phyloP scores from a whole-genome alignment of 2,797 vertebrate genomes.

The Acrocephalus scirpaceus region DNA sequence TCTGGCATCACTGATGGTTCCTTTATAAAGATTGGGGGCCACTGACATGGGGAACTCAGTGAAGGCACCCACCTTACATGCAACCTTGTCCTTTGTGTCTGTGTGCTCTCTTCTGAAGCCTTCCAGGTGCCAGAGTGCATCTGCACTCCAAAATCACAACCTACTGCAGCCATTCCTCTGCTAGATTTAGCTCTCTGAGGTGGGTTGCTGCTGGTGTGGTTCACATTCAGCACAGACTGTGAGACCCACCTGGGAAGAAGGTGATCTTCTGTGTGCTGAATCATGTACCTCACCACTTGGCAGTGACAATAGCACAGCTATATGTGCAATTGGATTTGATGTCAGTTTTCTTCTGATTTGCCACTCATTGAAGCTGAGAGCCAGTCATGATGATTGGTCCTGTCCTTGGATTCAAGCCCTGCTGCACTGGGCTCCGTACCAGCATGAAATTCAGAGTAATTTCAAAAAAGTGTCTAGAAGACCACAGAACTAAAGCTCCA shows the following conservation, averaged over 20 bases:
- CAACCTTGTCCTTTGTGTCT: not conserved
- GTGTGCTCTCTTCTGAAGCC: not conserved
- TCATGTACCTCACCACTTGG: constrained; percentile 25
- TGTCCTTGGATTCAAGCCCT: constrained; percentile 64
- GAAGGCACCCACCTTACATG: not conserved
- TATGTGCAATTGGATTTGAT: constrained; percentile 38
- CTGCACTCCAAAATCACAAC: not conserved
- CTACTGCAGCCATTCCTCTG: not conserved
- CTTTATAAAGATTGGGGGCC: not conserved
- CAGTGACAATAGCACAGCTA: constrained; percentile 20
- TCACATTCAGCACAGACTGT: not conserved
- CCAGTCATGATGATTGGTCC: constrained; percentile 45
- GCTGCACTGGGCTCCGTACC: constrained; percentile 26
- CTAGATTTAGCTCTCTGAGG: not conserved
- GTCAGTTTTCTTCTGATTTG: constrained; percentile 46
- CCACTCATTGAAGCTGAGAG: constrained; percentile 40
- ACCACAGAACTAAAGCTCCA: constrained; percentile 23
- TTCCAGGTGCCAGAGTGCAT: not conserved
- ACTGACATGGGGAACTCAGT: not conserved
- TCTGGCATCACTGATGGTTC: not conserved
- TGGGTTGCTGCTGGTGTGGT: not conserved
- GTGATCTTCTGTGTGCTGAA: not conserved
- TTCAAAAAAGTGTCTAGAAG: constrained; percentile 44
- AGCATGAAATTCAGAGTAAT: constrained; percentile 30
- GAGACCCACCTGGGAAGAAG: constrained; percentile 31